Percentiles rank a stretch among this genome's conserved stretches.
phyloP scores from a whole-genome alignment of 2,797 vertebrate species.

The Eulemur albifrons region DNA sequence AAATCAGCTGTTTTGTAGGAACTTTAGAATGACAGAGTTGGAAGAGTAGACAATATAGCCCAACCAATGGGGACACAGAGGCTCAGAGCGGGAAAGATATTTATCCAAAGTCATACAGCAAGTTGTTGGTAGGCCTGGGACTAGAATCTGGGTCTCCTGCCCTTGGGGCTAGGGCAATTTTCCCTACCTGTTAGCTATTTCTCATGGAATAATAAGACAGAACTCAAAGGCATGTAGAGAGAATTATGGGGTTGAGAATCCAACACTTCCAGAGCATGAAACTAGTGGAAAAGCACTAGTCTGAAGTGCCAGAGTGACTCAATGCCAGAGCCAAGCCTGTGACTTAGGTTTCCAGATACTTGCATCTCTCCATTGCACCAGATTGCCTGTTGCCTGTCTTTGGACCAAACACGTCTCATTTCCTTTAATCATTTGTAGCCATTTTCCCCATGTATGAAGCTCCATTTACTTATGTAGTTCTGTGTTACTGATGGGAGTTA shows the following conservation, averaged over 20 bases:
- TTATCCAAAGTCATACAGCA: not conserved
- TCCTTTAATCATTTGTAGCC: not conserved
- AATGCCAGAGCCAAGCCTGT: not conserved
- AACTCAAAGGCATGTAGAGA: not conserved
- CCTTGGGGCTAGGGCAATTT: not conserved
- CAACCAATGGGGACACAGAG: not conserved
- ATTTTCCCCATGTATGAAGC: not conserved
- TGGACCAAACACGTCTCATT: not conserved
- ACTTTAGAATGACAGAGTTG: not conserved
- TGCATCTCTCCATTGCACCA: not conserved
- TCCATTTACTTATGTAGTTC: not conserved
- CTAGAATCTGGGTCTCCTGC: not conserved
- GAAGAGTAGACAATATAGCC: not conserved
- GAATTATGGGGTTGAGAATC: not conserved
- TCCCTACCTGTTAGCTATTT: not conserved
- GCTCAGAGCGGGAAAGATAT: not conserved
- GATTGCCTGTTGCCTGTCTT: not conserved
- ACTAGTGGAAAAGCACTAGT: not conserved
- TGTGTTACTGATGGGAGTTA: not conserved
- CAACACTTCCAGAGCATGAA: not conserved
- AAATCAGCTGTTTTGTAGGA: not conserved
- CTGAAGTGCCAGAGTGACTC: not conserved
- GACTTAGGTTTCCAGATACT: not conserved
- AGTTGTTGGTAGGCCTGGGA: not conserved
- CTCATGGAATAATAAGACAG: not conserved